Base-by-base conservation (phyloP, 2,888 invertebrate genomes). In the Ceratothoa steindachneri region DNA sequence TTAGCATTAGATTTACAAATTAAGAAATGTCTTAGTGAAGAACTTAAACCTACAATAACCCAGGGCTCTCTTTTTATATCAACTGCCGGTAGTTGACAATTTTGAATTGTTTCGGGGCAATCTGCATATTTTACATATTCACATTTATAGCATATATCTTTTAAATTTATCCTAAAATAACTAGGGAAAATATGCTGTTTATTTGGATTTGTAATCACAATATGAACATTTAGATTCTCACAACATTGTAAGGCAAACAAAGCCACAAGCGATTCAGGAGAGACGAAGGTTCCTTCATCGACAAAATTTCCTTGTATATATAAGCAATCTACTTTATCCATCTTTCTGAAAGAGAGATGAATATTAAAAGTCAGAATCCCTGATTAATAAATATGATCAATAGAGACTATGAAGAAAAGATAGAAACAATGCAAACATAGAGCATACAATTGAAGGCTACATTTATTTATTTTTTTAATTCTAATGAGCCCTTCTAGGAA, bases 41-140 rank as follows among this genome's bases (percentile, higher is more conserved):
- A 70, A 53, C 74, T 70, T 15, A 79, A 29, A 29, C 79, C 79
- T 30, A 71, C 76, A 12, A 76, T 70, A 70, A 73, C 74, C 75
- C 75, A 75, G 24, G 31, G 19, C 12, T 73, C 67, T 24, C 19
- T n/a, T 22, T 30, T 19, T 66, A 60, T 31, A 5, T 76, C 2
- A 7, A 76, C 64, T n/a, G 76, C 79, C 15, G 79, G 79, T 5
- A 79, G 30, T 29, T 53, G 28, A 72, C 76, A 76, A 24, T 69
- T 70, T 9, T 30, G 9, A 15, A 79, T 31, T 67, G 66, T 66
- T 22, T 22, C 24, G n/a, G 66, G 66, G 52, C 71, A 71, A 28
- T 71, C 51, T 30, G 65, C 71, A 60, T 24, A 60, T 60, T 60
- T 24, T 24, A 24, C 12, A 3, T 4, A 60, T 7, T 2, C 60